A percentile compares a stretch with the other conserved stretches of the same genome.
These are phyloP conservation scores for Drosophila ohnishii DNA, from an alignment of 1,140 invertebrate species.

Conservation along the genomic window DNA sequence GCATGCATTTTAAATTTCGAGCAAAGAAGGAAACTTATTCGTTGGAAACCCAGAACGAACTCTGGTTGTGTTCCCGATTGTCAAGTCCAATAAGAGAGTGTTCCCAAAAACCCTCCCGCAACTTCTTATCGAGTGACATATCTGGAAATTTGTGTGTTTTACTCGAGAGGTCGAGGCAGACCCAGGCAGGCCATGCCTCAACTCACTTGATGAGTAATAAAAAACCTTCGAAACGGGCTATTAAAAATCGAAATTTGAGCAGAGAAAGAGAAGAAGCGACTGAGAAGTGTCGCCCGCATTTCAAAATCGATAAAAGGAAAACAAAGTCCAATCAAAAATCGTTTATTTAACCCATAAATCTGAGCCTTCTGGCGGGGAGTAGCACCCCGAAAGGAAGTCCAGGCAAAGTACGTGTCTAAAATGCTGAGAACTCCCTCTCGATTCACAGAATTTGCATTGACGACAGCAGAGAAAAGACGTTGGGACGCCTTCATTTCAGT, in stretches of 20 bases:
- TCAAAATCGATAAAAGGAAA: slow-evolving; percentile 38
- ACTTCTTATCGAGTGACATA: slow-evolving; percentile 45
- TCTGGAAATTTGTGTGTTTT: slow-evolving; percentile 38
- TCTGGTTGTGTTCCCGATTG: slow-evolving; percentile 11
- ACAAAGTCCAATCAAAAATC: slow-evolving; percentile 72
- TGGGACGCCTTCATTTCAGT: slow-evolving; percentile 35
- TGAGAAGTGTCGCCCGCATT: slow-evolving; percentile 59
- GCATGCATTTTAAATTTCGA: slow-evolving; percentile 24
- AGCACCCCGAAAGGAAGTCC: slow-evolving; percentile 50
- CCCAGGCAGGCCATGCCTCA: background rate
- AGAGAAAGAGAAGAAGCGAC: slow-evolving; percentile 5
- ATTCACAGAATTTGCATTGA: slow-evolving; percentile 67
- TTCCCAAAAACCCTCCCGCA: slow-evolving; percentile 15
- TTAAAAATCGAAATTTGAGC: slow-evolving; percentile 48
- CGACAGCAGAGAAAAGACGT: slow-evolving; percentile 37
- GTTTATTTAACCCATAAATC: slow-evolving; percentile 79
- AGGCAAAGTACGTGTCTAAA: slow-evolving; percentile 63
- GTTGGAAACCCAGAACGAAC: slow-evolving; percentile 21
- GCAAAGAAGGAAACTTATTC: slow-evolving; percentile 11
- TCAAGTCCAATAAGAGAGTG: slow-evolving; percentile 6
- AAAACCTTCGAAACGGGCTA: slow-evolving; percentile 39
- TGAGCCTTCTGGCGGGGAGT: slow-evolving; percentile 28
- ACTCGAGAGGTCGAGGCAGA: background rate
- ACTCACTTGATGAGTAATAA: slow-evolving; percentile 54
- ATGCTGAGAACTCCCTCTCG: slow-evolving; percentile 58